These are phyloP conservation scores for Salmo trutta DNA, from an alignment of 2,797 vertebrate species.

Conservation along the genomic window DNA sequence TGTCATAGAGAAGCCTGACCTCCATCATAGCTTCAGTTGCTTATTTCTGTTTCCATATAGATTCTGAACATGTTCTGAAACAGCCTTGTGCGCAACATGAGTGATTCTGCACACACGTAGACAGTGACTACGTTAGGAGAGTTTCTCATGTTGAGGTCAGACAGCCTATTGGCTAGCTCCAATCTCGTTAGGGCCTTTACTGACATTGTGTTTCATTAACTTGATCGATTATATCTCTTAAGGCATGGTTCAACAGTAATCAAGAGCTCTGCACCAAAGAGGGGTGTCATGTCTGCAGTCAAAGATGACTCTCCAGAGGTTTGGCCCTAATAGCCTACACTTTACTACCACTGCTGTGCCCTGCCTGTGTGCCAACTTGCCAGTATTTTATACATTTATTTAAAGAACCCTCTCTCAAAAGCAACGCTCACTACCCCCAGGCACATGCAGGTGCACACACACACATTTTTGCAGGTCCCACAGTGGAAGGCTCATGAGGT, in stretches of 20 bases:
- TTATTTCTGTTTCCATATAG: slow-evolving; percentile 60
- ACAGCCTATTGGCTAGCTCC: slow-evolving; percentile 58
- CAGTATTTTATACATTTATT: background rate
- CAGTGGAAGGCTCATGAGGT: too few species aligned
- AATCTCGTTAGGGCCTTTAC: slow-evolving; percentile 70
- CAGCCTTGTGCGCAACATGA: background rate
- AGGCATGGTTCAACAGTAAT: slow-evolving; percentile 65
- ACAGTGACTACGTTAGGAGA: slow-evolving; percentile 62
- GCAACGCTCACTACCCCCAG: background rate
- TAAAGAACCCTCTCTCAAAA: background rate
- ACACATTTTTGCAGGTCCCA: background rate
- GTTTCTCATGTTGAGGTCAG: slow-evolving; percentile 68
- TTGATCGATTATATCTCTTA: slow-evolving; percentile 74
- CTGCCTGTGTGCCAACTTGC: slow-evolving; percentile 12
- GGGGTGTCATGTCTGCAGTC: slow-evolving; percentile 16
- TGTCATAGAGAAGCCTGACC: slow-evolving; percentile 24
- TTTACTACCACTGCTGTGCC: slow-evolving; percentile 17
- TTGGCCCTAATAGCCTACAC: slow-evolving; percentile 18
- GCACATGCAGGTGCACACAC: background rate
- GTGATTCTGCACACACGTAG: slow-evolving; percentile 45
- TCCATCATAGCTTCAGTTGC: slow-evolving; percentile 28
- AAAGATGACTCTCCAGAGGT: background rate
- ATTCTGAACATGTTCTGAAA: background rate
- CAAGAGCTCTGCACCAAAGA: slow-evolving; percentile 62
- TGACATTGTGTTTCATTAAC: slow-evolving; percentile 76